phyloP scores from a whole-genome alignment of 2,888 invertebrate genomes.

The Yponomeuta plumbellus region DNA sequence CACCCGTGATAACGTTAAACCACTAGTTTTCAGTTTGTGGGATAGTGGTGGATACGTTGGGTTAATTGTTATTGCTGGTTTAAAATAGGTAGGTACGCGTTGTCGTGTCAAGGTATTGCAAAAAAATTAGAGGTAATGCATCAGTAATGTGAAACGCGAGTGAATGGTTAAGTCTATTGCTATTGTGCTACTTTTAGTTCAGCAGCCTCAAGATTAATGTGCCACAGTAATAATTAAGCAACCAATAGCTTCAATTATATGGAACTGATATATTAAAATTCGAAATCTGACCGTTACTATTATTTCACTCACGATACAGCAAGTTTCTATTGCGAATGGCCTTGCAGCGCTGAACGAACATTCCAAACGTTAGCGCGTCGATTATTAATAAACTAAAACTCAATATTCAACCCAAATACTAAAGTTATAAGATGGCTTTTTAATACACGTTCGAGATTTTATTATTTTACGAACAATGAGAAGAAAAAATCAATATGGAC shows the following conservation, averaged over 20 bases:
- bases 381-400: slow-evolving; percentile 71
- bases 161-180: slow-evolving; percentile 1
- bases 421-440: slow-evolving; percentile 65
- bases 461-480: slow-evolving; percentile 72
- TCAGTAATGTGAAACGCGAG: not conserved
- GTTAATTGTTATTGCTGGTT: not conserved
- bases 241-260: not conserved
- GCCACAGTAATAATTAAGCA: not conserved
- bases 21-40: too few relatives aligned
- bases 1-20: too few relatives aligned
- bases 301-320: slow-evolving; percentile 69
- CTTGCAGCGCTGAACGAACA: slow-evolving; percentile 71
- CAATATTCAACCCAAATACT: slow-evolving; percentile 69
- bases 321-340: slow-evolving; percentile 73
- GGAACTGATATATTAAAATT: slow-evolving; percentile 39
- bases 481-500: slow-evolving; percentile 73
- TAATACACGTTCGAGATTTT: slow-evolving; percentile 54
- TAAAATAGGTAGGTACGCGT: not conserved
- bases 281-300: slow-evolving; percentile 62
- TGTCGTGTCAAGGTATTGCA: not conserved
- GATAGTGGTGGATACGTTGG: not conserved
- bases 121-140: not conserved
- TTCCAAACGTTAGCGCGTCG: slow-evolving; percentile 73
- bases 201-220: not conserved
- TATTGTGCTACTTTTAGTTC: slow-evolving; percentile 1